Evolutionary conservation across 2,797 vertebrate species (phyloP).

Genomic region (Lutjanus argentimaculatus): DNA sequence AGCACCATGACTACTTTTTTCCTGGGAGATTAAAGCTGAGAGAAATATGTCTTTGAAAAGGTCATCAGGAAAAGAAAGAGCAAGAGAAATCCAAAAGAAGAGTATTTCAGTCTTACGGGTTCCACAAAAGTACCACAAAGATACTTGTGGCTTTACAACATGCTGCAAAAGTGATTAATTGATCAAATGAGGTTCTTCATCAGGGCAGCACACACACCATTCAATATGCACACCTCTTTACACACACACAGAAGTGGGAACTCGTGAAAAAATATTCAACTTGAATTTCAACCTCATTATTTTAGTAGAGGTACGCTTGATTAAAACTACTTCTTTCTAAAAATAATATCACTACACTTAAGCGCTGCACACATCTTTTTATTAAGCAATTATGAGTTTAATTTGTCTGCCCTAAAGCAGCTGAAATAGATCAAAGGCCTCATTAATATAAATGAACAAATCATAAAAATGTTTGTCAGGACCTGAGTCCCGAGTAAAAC

Average conservation of each 20-base stretch:
- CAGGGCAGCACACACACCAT: constrained; percentile 1
- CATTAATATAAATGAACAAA: constrained; percentile 57
- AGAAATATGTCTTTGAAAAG: constrained; percentile 5
- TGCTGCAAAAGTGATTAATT: constrained; percentile 8
- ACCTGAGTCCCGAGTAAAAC: not conserved
- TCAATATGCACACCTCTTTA: not conserved
- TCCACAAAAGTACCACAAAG: not conserved
- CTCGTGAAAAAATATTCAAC: constrained; percentile 3
- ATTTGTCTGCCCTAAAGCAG: constrained; percentile 52
- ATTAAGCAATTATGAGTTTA: constrained; percentile 50
- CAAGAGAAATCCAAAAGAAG: not conserved
- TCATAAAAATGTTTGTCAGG: constrained; percentile 45
- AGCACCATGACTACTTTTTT: not conserved
- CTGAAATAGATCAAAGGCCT: constrained; percentile 57
- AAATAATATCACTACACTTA: constrained; percentile 43
- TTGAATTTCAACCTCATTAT: constrained; percentile 32
- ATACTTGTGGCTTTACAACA: not conserved
- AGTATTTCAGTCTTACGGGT: not conserved
- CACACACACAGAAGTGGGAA: constrained; percentile 9
- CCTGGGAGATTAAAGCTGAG: not conserved
- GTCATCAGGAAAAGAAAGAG: not conserved
- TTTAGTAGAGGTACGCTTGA: constrained; percentile 29
- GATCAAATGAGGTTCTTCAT: not conserved
- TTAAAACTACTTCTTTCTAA: constrained; percentile 38
- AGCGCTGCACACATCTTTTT: constrained; percentile 38